These are phyloP conservation scores for Protonibea diacanthus DNA, from an alignment of 2,797 vertebrate genomes.

Conservation along the genomic window DNA sequence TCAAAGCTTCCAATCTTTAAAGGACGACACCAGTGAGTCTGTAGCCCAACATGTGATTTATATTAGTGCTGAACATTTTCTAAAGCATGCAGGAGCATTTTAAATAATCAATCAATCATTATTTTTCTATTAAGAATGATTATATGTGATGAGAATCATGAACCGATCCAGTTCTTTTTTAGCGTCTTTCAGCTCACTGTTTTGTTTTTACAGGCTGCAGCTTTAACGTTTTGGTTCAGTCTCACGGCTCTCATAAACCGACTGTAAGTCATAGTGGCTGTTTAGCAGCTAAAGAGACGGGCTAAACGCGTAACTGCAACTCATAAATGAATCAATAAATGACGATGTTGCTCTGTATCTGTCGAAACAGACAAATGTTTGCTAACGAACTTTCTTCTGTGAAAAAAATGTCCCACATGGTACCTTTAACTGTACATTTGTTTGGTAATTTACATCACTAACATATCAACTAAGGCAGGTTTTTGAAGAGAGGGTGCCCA, in stretches of 20 bases:
- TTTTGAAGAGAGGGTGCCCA: neutral
- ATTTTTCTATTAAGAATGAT: neutral
- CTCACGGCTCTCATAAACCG: neutral
- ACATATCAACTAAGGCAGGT: neutral
- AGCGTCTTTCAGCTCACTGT: neutral
- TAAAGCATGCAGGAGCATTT: neutral
- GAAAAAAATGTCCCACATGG: no score
- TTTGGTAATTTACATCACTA: neutral
- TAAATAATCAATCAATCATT: neutral
- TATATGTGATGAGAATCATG: neutral
- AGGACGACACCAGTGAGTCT: constrained; percentile 34
- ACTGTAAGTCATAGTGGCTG: neutral
- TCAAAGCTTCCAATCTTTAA: constrained; percentile 2
- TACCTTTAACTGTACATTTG: neutral
- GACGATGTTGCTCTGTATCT: neutral
- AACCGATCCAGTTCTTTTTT: neutral
- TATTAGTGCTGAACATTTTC: constrained; percentile 34
- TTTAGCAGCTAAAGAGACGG: neutral
- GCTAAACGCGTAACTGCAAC: no score
- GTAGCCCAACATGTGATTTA: neutral
- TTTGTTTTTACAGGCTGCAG: neutral
- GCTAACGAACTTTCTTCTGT: no score
- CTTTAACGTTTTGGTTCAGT: neutral
- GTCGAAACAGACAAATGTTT: neutral
- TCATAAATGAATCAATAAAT: neutral